phyloP scores from a whole-genome alignment of 2,888 invertebrate genomes.

The Cremastinae sp. region DNA sequence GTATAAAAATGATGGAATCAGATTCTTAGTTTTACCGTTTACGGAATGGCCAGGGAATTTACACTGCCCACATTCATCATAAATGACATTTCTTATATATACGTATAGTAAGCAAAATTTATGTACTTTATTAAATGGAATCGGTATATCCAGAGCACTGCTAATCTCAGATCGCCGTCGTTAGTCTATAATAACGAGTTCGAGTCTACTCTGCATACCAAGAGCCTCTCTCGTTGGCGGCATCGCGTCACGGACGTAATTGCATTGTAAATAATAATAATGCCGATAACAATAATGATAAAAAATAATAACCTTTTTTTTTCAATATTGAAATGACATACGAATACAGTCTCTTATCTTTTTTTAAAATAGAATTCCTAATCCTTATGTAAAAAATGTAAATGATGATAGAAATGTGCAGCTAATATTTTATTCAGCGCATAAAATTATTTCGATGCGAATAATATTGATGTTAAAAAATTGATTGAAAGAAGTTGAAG shows the following conservation, averaged over 20 bases:
- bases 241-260: background rate
- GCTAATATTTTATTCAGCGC: too few species aligned
- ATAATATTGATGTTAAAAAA: too few species aligned
- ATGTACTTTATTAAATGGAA: constrained; percentile 52
- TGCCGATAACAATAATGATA: too few species aligned
- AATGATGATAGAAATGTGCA: too few species aligned
- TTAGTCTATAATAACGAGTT: constrained; percentile 37
- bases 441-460: too few species aligned
- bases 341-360: too few species aligned
- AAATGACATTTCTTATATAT: constrained; percentile 43
- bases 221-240: constrained; percentile 17
- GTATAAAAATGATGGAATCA: constrained; percentile 8
- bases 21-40: constrained; percentile 22
- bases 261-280: background rate
- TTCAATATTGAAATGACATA: too few species aligned
- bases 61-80: constrained; percentile 67
- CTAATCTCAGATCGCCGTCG: constrained; percentile 47
- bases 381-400: too few species aligned
- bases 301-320: too few species aligned
- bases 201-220: constrained; percentile 49
- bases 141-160: constrained; percentile 45
- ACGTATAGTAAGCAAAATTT: constrained; percentile 11
- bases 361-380: too few species aligned
- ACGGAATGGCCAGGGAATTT: constrained; percentile 45
- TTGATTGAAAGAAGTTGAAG: too few species aligned